These are phyloP conservation scores for Kryptolebias ocellatus DNA, from an alignment of 2,797 vertebrate genomes.

Conservation along the genomic window DNA sequence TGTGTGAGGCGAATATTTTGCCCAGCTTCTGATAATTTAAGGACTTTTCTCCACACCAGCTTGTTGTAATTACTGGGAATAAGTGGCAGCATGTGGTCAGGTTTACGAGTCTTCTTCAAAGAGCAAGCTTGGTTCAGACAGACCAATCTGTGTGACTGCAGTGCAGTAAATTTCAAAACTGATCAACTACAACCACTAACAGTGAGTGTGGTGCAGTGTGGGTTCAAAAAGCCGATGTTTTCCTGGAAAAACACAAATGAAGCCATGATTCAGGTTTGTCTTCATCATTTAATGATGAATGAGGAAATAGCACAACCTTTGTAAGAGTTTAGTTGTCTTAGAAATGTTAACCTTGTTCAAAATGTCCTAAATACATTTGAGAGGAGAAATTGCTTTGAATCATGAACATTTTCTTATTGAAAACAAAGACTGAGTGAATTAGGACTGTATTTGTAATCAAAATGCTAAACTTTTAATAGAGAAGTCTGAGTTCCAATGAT, in stretches of 20 bases:
- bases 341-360: constrained; percentile 8
- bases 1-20: constrained; percentile 78
- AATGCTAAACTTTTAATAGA: constrained; percentile 27
- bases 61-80: constrained; percentile 89
- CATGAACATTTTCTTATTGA: neutral
- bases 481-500: constrained; percentile 11
- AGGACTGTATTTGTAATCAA: constrained; percentile 8
- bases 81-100: constrained; percentile 86
- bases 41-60: constrained; percentile 79
- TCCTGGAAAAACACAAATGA: constrained; percentile 38
- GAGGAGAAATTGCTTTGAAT: constrained; percentile 2
- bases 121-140: constrained; percentile 73
- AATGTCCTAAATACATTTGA: constrained; percentile 20
- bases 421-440: constrained; percentile 7
- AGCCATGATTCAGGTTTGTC: constrained; percentile 23
- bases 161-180: constrained; percentile 78
- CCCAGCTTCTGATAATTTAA: constrained; percentile 79
- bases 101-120: constrained; percentile 85
- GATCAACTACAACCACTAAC: constrained; percentile 67
- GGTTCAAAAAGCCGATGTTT: constrained; percentile 64
- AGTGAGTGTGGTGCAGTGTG: constrained; percentile 40
- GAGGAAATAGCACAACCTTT: constrained; percentile 16
- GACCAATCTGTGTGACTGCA: constrained; percentile 78
- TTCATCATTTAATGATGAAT: constrained; percentile 39
- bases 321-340: constrained; percentile 26